Base-by-base conservation (phyloP, 2,797 vertebrate genomes). In the Sciurus carolinensis region DNA sequence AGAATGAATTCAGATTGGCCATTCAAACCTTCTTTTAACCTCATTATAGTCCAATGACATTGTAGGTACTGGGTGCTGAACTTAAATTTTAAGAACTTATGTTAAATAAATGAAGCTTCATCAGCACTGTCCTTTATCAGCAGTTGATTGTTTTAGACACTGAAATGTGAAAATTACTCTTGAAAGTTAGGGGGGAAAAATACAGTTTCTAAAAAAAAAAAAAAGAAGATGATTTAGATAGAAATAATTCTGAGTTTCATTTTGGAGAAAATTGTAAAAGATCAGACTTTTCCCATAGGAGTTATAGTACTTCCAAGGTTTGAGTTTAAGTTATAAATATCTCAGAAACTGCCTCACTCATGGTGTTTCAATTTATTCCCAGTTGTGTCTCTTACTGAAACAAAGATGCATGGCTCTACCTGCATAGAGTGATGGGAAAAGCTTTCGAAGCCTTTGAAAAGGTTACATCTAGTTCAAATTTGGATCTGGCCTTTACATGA, bases 271-370 rank as follows among this genome's bases (percentile, higher is more conserved):
- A 94, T 81, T 95, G n/a, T 87, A 71, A 77, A 96, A 95, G 72
- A 97, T 81, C 39, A 87, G 26, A 91, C 33, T 96, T 94, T 81
- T 85, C 84, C 95, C 90, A 54, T 47, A 90, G 71, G 95, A 96
- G 71, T 75, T 95, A 67, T 77, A 93, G n/a, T 75, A 95, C 76
- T 91, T 96, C 62, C 69, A 84, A 62, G 30, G 42, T 95, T 97
- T 91, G 57, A 52, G n/a, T 87, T 94, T 94, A 87, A 92, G 80
- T 85, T 96, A 93, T 96, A 97, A 95, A 95, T 97, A 96, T 87
- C 91, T 93, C 50, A 91, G 83, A 87, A 96, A 93, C 57, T 93
- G 44, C 85, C 67, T 94, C 96, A 90, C 83, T 95, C 80, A 79
- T 42, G 72, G 80, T 93, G 30, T 96, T 96, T 90, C 86, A 52